Base-by-base conservation (phyloP, 1,140 invertebrate species). In the Calycopis cecrops region DNA sequence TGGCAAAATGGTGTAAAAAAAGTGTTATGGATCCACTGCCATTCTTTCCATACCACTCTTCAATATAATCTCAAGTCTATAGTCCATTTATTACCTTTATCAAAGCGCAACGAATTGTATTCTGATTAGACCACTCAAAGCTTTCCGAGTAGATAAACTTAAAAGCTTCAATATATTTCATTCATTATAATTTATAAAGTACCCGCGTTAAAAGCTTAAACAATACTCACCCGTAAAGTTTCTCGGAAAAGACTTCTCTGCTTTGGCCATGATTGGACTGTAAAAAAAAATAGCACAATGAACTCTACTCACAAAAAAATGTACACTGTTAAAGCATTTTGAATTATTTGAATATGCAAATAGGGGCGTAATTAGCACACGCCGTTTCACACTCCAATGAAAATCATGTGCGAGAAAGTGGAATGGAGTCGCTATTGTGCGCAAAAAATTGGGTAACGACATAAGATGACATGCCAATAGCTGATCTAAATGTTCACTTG, bases 211-310 rank as follows among this genome's bases (percentile, higher is more conserved):
- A 48, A 21, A n/a, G 9, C 44, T 48, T 28, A 28, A n/a, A 48
- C 28, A 28, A 52, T 52, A 52, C 74, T 77, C 72, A 86, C 83
- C 81, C 76, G 81, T 80, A 63, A 86, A 79, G 59, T 85, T 86
- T 79, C 83, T 85, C 35, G 83, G 69, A 74, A 86, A 86, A 16
- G 83, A 85, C 63, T 86, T 86, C 69, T 86, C 83, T 63, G 81
- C 79, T 75, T 84, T 86, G 44, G 79, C 79, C 83, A 86, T 86
- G 47, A 35, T 59, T n/a, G n/a, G 55, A 74, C 72, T 74, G 69
- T 68, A 79, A 80, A 72, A 63, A 60, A 62, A 55, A 66, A 40
- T 28, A 55, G 11, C 33, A 52, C 34, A 33, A 55, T 34, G 52
- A 57, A 14, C 35, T 44, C 12, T 44, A 21, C 7, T 53, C 21